Evolutionary conservation across 2,888 invertebrate genomes (phyloP).

Genomic region (Pristionchus japonicus): DNA sequence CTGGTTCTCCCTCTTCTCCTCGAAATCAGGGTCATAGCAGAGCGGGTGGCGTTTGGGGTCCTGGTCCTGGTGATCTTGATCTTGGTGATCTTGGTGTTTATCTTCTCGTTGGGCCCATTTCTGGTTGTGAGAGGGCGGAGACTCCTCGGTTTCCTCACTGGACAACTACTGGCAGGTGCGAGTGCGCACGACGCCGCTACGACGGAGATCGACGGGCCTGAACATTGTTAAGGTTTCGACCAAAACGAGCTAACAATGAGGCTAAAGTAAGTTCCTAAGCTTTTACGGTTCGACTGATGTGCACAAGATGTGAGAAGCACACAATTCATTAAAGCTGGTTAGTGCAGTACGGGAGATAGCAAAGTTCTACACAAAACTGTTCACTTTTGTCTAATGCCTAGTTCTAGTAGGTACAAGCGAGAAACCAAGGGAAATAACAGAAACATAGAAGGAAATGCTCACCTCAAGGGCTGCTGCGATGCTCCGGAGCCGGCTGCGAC

Average conservation of each 20-base stretch:
- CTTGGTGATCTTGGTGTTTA: conserved; percentile 16
- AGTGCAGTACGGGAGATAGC: no score
- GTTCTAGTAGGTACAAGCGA: neutral
- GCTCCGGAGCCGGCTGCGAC: conserved; percentile 10
- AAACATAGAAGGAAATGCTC: no score
- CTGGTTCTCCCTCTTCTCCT: conserved; percentile 37
- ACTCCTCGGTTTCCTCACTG: neutral
- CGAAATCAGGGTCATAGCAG: conserved; percentile 40
- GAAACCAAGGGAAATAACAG: neutral
- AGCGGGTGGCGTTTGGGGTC: neutral
- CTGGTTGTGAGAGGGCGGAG: neutral
- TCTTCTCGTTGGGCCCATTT: conserved; percentile 6
- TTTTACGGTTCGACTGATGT: no score
- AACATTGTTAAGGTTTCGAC: no score
- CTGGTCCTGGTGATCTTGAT: neutral
- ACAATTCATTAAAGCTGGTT: no score
- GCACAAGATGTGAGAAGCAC: no score
- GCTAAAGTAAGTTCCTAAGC: no score
- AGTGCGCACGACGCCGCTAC: conserved; percentile 31
- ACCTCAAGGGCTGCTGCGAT: conserved; percentile 19
- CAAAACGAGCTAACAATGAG: no score
- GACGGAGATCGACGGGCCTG: conserved; percentile 37
- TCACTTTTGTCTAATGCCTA: no score
- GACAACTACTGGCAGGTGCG: conserved; percentile 8
- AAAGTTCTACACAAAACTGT: no score